Conservation (phyloP, 2,888 invertebrate species). For the Tineola bisselliella region DNA sequence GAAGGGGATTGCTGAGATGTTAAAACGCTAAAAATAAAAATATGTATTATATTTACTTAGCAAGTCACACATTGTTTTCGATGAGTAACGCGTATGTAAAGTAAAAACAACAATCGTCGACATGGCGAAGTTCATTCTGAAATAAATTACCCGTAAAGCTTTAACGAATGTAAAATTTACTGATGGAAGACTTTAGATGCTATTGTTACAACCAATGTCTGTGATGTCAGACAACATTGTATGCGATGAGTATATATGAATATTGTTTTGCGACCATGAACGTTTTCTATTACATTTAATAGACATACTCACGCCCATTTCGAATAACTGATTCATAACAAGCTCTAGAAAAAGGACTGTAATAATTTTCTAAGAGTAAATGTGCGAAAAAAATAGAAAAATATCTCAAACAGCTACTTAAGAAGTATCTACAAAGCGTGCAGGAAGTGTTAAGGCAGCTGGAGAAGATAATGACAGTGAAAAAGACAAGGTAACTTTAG, state of each 20-base stretch:
- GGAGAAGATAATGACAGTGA: too few species aligned
- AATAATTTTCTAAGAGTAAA: neutral
- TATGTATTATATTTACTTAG: neutral
- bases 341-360: neutral
- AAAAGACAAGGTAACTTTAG: too few species aligned
- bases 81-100: neutral
- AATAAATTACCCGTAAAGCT: slow-evolving; percentile 5
- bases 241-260: slow-evolving; percentile 1
- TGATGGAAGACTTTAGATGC: slow-evolving; percentile 1
- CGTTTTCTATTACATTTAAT: slow-evolving; percentile 4
- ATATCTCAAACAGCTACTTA: neutral
- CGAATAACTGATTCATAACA: neutral
- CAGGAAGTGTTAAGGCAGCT: too few species aligned
- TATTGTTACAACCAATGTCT: slow-evolving; percentile 3
- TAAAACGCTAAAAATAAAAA: neutral
- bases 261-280: neutral
- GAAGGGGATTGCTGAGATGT: neutral
- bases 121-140: neutral
- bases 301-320: neutral
- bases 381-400: neutral
- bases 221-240: slow-evolving; percentile 11
- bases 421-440: too few species aligned
- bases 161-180: slow-evolving; percentile 2
- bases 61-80: neutral
- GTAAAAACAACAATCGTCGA: neutral